Evolutionary conservation across 2,113 vertebrate species (phyloP).

Genomic region (Phasianus colchicus): DNA sequence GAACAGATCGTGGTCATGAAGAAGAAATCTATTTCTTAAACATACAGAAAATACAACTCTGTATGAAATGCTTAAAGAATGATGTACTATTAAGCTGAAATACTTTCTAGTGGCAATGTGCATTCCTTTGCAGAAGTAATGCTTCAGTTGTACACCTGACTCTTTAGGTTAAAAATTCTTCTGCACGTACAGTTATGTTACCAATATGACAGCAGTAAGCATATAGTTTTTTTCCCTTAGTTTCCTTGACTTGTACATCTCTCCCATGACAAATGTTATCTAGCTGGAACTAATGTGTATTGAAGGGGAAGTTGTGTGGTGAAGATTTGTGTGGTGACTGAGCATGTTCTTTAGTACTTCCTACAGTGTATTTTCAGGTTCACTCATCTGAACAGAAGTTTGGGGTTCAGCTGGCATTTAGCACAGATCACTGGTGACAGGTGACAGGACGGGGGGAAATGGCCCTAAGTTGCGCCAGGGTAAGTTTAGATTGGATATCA

Average conservation of each 20-base stretch:
- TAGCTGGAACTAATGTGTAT: slow-evolving; percentile 54
- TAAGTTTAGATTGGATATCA: too few species aligned
- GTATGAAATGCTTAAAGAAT: neutral
- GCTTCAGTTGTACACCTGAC: neutral
- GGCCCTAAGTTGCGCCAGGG: too few species aligned
- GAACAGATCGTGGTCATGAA: neutral
- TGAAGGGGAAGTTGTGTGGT: slow-evolving; percentile 59
- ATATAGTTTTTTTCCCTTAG: neutral
- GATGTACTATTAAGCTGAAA: neutral
- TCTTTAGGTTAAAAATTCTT: neutral
- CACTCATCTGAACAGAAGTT: slow-evolving; percentile 59
- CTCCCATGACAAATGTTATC: neutral
- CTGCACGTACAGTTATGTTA: neutral
- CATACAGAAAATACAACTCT: neutral
- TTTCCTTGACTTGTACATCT: neutral
- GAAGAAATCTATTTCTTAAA: neutral
- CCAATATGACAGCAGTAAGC: neutral
- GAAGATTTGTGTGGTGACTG: slow-evolving; percentile 52
- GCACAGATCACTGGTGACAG: neutral
- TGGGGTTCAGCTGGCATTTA: slow-evolving; percentile 69
- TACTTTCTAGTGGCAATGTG: neutral
- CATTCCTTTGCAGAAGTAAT: neutral
- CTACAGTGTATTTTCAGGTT: neutral
- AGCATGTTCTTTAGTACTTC: slow-evolving; percentile 65
- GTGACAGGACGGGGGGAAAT: too few species aligned